A percentile compares a stretch with the other conserved stretches of the same genome.
phyloP scores from a whole-genome alignment of 2,113 vertebrate genomes.

The Orthonyx spaldingii region DNA sequence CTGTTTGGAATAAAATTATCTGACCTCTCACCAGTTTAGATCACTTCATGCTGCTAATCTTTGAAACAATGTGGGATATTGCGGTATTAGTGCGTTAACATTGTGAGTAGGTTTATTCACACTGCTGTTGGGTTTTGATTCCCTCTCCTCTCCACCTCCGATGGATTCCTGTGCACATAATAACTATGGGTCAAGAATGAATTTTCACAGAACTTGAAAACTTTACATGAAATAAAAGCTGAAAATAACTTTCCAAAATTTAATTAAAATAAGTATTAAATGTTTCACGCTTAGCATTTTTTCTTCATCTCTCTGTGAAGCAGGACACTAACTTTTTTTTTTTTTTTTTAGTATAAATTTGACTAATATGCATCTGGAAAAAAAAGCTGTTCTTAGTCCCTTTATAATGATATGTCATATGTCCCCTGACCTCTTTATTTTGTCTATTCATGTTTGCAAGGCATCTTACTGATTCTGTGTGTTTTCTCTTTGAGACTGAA shows the following conservation, averaged over 20 bases:
- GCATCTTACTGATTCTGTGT: neutral
- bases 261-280: neutral
- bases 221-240: neutral
- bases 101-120: neutral
- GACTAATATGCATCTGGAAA: neutral
- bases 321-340: neutral
- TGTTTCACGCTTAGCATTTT: neutral
- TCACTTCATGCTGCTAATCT: neutral
- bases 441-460: neutral
- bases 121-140: neutral
- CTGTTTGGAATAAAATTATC: neutral
- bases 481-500: neutral
- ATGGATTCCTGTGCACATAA: neutral
- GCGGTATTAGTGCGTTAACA: neutral
- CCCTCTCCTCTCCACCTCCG: fast-evolving
- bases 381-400: neutral
- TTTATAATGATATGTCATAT: neutral
- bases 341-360: neutral
- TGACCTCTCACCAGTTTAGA: neutral
- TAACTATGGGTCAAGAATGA: neutral
- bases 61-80: neutral
- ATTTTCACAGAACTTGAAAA: neutral
- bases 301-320: neutral
- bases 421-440: neutral
- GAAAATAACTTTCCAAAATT: neutral